Percentiles rank a stretch among this genome's conserved stretches.
These are phyloP conservation scores for Mixornis gularis DNA, from an alignment of 2,113 vertebrate genomes.

Conservation along the genomic window DNA sequence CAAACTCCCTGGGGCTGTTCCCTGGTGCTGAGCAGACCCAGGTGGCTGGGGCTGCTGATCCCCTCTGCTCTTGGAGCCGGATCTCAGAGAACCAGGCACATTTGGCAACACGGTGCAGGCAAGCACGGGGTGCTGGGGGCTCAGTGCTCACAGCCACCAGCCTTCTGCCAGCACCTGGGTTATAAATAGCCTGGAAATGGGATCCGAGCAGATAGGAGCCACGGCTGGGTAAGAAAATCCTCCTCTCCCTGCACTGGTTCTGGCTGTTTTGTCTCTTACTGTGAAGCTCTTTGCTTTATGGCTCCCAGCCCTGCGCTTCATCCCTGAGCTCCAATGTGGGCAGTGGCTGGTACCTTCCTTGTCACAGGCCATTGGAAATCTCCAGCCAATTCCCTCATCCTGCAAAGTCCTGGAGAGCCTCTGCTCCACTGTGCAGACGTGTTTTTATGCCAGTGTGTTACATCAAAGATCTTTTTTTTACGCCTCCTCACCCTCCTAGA, in stretches of 20 bases:
- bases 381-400: not conserved
- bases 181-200: constrained; percentile 38
- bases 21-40: not conserved
- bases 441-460: not conserved
- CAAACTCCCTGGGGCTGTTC: not conserved
- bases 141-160: not conserved
- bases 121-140: not conserved
- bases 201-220: constrained; percentile 4
- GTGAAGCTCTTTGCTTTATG: not conserved
- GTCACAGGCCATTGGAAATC: not conserved
- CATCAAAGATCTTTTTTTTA: not conserved
- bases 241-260: not conserved
- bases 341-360: not conserved
- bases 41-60: not conserved
- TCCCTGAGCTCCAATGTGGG: not conserved
- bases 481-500: not conserved
- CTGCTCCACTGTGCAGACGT: not conserved
- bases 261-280: not conserved
- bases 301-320: not conserved
- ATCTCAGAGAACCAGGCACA: rapidly evolving
- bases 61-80: rapidly evolving
- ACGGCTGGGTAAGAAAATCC: not conserved
- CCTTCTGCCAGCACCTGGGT: not conserved
- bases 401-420: not conserved
- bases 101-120: not conserved